Evolutionary conservation across 2,113 vertebrate species (phyloP).

Genomic region (Syngnathus floridae): DNA sequence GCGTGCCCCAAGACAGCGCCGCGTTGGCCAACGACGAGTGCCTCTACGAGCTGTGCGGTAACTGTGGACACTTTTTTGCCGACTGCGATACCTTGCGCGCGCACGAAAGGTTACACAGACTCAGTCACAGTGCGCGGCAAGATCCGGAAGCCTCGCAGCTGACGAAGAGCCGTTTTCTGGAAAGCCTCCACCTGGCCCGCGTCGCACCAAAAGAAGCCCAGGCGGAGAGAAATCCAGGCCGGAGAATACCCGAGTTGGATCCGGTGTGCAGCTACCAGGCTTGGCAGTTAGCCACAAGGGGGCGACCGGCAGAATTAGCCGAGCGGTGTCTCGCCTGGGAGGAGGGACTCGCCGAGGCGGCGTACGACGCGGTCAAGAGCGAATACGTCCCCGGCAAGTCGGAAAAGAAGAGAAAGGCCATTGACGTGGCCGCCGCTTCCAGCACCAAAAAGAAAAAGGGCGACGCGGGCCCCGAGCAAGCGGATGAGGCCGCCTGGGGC

Average conservation of each 20-base stretch:
- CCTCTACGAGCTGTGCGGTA: slow-evolving; percentile 87
- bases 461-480: slow-evolving; percentile 28
- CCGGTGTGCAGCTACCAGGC: slow-evolving; percentile 93
- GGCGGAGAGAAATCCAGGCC: slow-evolving; percentile 58
- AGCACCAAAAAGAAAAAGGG: slow-evolving; percentile 59
- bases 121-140: slow-evolving; percentile 22
- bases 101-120: slow-evolving; percentile 81
- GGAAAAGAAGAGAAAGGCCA: slow-evolving; percentile 85
- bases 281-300: slow-evolving; percentile 90
- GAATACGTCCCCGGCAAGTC: slow-evolving; percentile 81
- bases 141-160: slow-evolving; percentile 25
- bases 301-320: slow-evolving; percentile 81
- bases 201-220: slow-evolving; percentile 47
- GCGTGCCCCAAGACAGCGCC: slow-evolving; percentile 80
- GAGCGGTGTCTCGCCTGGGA: slow-evolving; percentile 86
- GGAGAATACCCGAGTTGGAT: slow-evolving; percentile 84
- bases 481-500: slow-evolving; percentile 13
- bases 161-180: slow-evolving; percentile 74
- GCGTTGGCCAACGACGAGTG: slow-evolving; percentile 78
- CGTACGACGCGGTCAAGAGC: slow-evolving; percentile 80
- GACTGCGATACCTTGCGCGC: slow-evolving; percentile 80
- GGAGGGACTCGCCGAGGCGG: slow-evolving; percentile 76
- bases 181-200: slow-evolving; percentile 77
- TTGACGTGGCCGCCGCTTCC: slow-evolving; percentile 58
- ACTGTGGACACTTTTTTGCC: slow-evolving; percentile 91